Evolutionary conservation across 2,797 vertebrate species (phyloP).

Genomic region (Caiman crocodilus): DNA sequence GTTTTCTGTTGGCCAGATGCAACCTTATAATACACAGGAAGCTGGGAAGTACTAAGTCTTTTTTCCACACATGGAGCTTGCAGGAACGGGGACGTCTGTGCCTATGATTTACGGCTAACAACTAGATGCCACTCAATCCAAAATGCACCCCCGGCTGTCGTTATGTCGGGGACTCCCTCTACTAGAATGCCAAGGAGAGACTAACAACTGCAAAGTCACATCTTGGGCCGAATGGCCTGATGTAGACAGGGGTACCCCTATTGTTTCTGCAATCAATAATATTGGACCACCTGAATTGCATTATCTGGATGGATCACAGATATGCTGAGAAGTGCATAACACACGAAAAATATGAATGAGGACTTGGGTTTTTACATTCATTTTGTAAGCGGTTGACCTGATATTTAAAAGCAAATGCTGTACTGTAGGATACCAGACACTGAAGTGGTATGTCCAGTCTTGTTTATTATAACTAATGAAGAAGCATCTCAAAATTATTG

Average conservation of each 20-base stretch:
- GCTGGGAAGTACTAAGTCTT: background rate
- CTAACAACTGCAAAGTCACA: background rate
- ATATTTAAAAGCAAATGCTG: background rate
- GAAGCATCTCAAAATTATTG: background rate
- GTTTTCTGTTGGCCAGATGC: background rate
- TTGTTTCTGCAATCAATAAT: background rate
- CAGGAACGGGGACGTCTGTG: background rate
- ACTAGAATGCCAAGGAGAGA: background rate
- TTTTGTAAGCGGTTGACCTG: background rate
- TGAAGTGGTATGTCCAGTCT: background rate
- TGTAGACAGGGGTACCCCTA: background rate
- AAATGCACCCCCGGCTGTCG: background rate
- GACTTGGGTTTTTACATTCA: background rate
- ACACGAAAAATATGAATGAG: background rate
- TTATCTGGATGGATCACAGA: background rate
- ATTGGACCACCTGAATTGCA: background rate
- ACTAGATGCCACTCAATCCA: background rate
- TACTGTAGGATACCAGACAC: background rate
- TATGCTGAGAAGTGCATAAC: background rate
- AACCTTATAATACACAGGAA: background rate
- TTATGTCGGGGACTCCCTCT: background rate
- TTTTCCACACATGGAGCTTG: background rate
- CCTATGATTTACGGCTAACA: background rate
- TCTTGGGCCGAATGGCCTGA: background rate
- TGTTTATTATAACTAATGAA: background rate